Conservation (phyloP, 2,888 invertebrate species). For the Andrena chrysosceles region DNA sequence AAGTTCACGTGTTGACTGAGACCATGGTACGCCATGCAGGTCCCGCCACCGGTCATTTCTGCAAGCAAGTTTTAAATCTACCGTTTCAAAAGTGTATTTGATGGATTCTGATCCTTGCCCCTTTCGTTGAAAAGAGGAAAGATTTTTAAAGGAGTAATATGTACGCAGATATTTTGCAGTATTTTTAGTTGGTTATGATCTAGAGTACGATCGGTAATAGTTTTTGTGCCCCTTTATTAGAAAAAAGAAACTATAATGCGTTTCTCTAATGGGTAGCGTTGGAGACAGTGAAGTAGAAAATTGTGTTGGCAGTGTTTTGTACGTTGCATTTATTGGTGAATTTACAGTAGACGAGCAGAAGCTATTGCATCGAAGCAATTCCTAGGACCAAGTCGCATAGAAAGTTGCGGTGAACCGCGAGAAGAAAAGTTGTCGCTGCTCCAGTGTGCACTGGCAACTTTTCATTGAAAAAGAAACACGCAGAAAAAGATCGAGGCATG, state of each 20-base stretch:
- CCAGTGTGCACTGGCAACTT: background rate
- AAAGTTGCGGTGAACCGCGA: conserved; percentile 67
- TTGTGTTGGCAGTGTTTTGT: conserved; percentile 14
- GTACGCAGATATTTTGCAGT: no score
- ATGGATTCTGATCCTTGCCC: background rate
- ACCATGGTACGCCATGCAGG: conserved; percentile 87
- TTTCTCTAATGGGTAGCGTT: background rate
- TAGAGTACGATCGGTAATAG: background rate
- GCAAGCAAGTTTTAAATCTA: conserved; percentile 14
- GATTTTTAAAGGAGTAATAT: no score
- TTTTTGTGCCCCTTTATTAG: background rate
- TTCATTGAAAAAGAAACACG: background rate
- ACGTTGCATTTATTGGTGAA: conserved; percentile 1
- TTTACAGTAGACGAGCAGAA: conserved; percentile 9
- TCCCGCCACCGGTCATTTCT: conserved; percentile 81
- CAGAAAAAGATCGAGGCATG: background rate
- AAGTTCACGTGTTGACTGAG: conserved; percentile 90
- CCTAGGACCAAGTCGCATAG: conserved; percentile 50
- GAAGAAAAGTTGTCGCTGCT: conserved; percentile 37
- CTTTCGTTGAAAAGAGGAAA: no score
- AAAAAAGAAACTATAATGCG: conserved; percentile 2
- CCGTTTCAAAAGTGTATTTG: background rate
- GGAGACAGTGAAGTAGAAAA: conserved; percentile 2
- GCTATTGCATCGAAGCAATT: conserved; percentile 36
- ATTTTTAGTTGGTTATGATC: conserved; percentile 12